Percentiles rank a stretch among this genome's conserved stretches.
phyloP scores from a whole-genome alignment of 2,797 vertebrate genomes.

The Hydrophis major region DNA sequence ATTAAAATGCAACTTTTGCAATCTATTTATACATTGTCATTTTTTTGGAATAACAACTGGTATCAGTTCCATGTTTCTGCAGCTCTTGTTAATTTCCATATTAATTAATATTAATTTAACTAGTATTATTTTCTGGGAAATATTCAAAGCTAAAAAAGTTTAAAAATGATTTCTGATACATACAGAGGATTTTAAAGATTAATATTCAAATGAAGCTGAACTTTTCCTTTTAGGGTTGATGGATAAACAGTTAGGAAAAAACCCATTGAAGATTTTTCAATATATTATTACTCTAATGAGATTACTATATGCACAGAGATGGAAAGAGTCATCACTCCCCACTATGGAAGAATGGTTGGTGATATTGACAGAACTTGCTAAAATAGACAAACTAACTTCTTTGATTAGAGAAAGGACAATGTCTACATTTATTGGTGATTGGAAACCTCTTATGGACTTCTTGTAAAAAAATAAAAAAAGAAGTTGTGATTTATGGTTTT shows the following conservation, averaged over 20 bases:
- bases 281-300: too few relatives aligned
- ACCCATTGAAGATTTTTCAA: too few relatives aligned
- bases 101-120: background rate
- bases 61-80: slow-evolving; percentile 37
- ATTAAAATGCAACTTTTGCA: slow-evolving; percentile 27
- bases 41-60: slow-evolving; percentile 19
- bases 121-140: background rate
- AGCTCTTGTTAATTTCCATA: slow-evolving; percentile 14
- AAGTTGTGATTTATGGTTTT: background rate
- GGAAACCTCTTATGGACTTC: background rate
- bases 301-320: too few relatives aligned
- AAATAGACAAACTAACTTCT: too few relatives aligned
- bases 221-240: background rate
- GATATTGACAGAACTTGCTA: too few relatives aligned
- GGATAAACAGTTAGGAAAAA: background rate
- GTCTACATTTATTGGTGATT: background rate
- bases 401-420: too few relatives aligned
- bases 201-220: background rate
- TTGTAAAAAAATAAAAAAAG: background rate
- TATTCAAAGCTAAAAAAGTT: background rate
- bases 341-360: too few relatives aligned
- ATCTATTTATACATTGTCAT: background rate
- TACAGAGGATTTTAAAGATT: background rate
- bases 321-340: too few relatives aligned
- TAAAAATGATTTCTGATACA: background rate